phyloP scores from a whole-genome alignment of 2,113 vertebrate genomes.

The Heloderma charlesbogerti region DNA sequence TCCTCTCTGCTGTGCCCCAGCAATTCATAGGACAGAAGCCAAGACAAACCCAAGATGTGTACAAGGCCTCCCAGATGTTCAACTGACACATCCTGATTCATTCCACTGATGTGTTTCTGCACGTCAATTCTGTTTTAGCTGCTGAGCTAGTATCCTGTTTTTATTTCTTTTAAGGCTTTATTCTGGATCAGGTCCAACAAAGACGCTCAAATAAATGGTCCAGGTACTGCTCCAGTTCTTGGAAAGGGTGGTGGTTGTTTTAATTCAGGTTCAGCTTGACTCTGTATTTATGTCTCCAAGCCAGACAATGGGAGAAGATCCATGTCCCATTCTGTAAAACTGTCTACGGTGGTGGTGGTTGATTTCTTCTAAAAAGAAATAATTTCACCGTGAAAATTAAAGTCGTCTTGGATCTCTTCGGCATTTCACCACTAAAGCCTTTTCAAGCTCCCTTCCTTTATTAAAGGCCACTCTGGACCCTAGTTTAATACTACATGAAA shows the following conservation, averaged over 20 bases:
- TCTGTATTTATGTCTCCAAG: not conserved
- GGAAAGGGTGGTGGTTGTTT: not conserved
- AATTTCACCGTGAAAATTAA: conserved; percentile 21
- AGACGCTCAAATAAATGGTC: not conserved
- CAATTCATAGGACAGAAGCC: not conserved
- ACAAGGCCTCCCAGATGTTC: not conserved
- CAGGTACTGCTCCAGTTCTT: not conserved
- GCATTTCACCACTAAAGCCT: conserved; percentile 21
- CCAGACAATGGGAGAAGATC: not conserved
- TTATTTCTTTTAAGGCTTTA: not conserved
- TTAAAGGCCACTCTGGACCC: conserved; percentile 58
- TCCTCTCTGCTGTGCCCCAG: not conserved
- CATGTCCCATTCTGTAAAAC: conserved; percentile 2
- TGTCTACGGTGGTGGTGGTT: too few species aligned
- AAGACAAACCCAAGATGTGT: not conserved
- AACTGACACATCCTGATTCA: not conserved
- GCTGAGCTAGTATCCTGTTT: not conserved
- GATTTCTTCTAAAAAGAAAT: not conserved
- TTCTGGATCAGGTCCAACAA: not conserved
- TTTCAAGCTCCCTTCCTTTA: conserved; percentile 59
- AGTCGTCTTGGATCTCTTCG: conserved; percentile 19
- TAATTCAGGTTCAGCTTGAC: not conserved
- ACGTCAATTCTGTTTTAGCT: not conserved
- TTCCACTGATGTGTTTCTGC: not conserved
- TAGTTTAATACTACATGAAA: conserved; percentile 53